Evolutionary conservation across 2,888 invertebrate species (phyloP).

Genomic region (Buathra laborator): DNA sequence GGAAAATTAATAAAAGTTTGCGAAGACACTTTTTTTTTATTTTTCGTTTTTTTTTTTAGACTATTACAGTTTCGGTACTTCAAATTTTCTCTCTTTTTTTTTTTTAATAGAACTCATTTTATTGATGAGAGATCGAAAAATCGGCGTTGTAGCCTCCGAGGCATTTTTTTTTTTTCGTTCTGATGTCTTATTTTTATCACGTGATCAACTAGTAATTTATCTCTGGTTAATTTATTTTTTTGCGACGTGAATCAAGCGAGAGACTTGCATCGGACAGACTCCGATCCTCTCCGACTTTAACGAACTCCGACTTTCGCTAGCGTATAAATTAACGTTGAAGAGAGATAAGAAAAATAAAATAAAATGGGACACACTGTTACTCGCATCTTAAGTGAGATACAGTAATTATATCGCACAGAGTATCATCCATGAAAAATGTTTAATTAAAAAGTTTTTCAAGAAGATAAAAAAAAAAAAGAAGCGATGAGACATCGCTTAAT

Average conservation of each 20-base stretch:
- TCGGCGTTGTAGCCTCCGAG: no score
- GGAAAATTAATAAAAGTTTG: neutral
- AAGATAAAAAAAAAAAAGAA: neutral
- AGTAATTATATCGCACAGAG: neutral
- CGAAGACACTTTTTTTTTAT: neutral
- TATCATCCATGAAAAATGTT: conserved; percentile 1
- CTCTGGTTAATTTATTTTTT: neutral
- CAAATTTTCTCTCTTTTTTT: neutral
- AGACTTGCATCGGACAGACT: neutral
- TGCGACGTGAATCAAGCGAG: neutral
- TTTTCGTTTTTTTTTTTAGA: neutral
- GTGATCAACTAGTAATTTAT: neutral
- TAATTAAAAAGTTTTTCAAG: neutral
- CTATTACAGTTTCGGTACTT: neutral
- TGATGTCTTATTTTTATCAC: no score
- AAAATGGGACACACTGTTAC: neutral
- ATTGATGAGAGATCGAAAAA: no score
- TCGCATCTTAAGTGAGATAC: neutral
- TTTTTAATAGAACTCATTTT: neutral
- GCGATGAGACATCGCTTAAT: neutral
- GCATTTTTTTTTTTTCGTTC: no score
- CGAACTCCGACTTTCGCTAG: neutral
- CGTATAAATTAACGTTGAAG: neutral
- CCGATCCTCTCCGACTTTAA: neutral
- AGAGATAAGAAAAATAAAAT: neutral